Evolutionary conservation across 2,888 invertebrate genomes (phyloP), one percentile per base, ranked within the genome.

Genomic region (Pseudoips prasinana): DNA sequence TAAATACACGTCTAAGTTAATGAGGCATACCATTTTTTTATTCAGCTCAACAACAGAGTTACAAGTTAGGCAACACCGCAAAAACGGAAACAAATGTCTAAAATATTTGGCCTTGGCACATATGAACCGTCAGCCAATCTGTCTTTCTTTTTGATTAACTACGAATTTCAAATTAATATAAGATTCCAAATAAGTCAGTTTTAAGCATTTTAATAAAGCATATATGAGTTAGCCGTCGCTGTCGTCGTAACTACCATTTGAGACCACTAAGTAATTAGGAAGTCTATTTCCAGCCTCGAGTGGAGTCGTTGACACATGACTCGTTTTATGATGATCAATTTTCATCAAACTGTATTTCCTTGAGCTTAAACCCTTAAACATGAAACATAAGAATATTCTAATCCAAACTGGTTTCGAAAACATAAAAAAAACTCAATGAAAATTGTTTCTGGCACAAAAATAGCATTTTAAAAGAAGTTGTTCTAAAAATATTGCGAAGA

Each of bases 281-380:
- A 36, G 39, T 39, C 39, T 45, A 41, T 46, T 53, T 25, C 9
- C 20, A 39, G 55, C 30, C 22, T 28, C 25, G 18, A 22, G 20
- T 35, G 17, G 25, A 55, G 54, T 52, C 56, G 46, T 58, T 56
- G 62, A 59, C 55, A 56, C 34, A 51, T 41, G 44, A 38, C 29
- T 29, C 29, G 23, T 35, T 25, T 46, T 33, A 52, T 55, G 46
- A 54, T 58, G 46, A 54, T 58, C 43, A 51, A 49, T 31, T 33
- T n/a, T 22, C 22, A 33, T 37, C 38, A 45, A 41, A 44, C 24
- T 31, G 32, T 42, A 23, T 45, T 32, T 24, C 38, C 40, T 49
- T 53, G 37, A 51, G 38, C 43, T 45, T 47, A 41, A 40, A 41
- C 32, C 20, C 30, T 23, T 10, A 25, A 8, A 3, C 17, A 36